Evolutionary conservation across 2,113 vertebrate species (phyloP).

Genomic region (Aramus guarauna): DNA sequence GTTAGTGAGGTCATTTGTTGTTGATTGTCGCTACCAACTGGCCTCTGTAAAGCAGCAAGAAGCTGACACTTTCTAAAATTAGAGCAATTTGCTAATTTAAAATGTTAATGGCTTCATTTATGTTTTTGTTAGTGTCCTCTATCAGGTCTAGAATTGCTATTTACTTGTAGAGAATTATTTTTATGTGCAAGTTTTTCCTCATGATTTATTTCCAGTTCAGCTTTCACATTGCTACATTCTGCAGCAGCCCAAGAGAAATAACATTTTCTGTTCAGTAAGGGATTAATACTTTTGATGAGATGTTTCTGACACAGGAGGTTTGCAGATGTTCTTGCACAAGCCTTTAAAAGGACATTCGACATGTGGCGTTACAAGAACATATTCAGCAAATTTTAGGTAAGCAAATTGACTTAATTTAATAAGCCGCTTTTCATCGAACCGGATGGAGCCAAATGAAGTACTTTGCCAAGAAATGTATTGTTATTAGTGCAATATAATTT

Average conservation of each 20-base stretch:
- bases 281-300: not conserved
- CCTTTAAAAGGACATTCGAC: not conserved
- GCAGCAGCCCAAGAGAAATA: not conserved
- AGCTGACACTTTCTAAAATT: not conserved
- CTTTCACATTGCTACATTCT: not conserved
- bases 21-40: not conserved
- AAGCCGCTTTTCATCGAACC: not conserved
- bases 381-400: not conserved
- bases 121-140: not conserved
- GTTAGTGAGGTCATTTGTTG: not conserved
- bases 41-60: not conserved
- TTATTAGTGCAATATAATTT: not conserved
- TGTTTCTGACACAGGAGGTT: not conserved
- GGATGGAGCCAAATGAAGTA: not conserved
- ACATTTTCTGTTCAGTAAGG: not conserved
- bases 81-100: not conserved
- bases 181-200: not conserved
- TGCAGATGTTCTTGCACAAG: not conserved
- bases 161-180: not conserved
- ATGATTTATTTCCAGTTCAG: not conserved
- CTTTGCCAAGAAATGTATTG: not conserved
- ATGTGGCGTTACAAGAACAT: not conserved
- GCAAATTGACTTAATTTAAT: not conserved
- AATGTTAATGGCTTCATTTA: not conserved
- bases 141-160: not conserved